phyloP scores from a whole-genome alignment of 2,797 vertebrate species.

The Gymnothorax javanicus region DNA sequence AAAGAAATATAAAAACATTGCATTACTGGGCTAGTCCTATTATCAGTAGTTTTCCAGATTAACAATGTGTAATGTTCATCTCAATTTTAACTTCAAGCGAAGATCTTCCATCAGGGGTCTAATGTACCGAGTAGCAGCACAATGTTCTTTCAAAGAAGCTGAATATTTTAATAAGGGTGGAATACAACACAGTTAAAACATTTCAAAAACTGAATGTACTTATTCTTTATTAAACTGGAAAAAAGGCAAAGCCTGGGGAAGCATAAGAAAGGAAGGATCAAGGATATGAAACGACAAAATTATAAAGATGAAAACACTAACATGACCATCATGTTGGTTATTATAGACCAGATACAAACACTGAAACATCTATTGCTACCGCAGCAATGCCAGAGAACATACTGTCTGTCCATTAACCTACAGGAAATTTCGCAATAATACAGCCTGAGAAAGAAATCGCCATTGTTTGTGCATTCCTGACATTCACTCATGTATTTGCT shows the following conservation, averaged over 20 bases:
- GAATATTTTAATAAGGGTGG: neutral
- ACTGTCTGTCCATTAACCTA: neutral
- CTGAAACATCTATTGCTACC: too few species aligned
- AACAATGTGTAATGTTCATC: neutral
- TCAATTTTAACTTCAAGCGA: neutral
- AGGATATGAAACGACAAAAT: neutral
- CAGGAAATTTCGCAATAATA: neutral
- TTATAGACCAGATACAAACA: neutral
- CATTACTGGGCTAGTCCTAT: neutral
- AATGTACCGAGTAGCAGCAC: neutral
- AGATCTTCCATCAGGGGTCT: neutral
- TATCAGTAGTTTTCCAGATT: neutral
- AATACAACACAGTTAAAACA: neutral
- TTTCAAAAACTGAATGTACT: neutral
- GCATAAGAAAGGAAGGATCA: neutral
- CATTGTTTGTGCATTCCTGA: neutral
- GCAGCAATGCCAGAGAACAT: neutral
- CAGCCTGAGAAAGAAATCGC: neutral
- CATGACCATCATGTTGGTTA: neutral
- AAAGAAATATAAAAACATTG: neutral
- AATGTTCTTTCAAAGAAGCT: neutral
- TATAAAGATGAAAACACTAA: neutral
- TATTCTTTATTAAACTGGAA: neutral
- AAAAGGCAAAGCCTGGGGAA: neutral
- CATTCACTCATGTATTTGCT: slow-evolving; percentile 35